Evolutionary conservation across 2,113 vertebrate species (phyloP), one percentile per base, ranked within the genome.

Genomic region (Tragelaphus imberbis): DNA sequence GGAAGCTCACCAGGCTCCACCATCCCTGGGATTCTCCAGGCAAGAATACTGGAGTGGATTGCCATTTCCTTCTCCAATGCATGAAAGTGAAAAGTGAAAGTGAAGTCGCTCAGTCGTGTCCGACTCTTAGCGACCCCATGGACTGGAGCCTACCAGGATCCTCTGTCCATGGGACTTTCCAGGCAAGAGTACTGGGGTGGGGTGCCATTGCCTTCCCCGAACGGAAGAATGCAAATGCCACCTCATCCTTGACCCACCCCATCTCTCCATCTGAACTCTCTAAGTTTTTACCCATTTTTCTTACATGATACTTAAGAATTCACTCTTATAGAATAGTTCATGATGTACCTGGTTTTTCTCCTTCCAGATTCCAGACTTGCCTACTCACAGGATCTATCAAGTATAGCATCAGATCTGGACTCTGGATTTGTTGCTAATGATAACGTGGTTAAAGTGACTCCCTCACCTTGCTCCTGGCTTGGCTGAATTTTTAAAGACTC

Each of bases 391-490:
- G 23, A 16, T 28, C 55, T 40, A 19, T 47, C 21, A 5, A 16
- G 33, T 0, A n/a, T 0, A 88, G 33, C 0, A 0, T 63, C 44
- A 33, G 30, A n/a, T 23, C 79, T 9, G 5, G 49, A 51, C 51
- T 92, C 84, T 30, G n/a, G 51, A 79, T 90, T 53, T 40, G 40
- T 7, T 65, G 40, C 15, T 61, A 28, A 55, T 16, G 12, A 91
- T 19, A 47, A 92, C 44, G 77, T 7, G 2, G 33, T 71, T 56
- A 49, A 63, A 84, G 49, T 9, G 27, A 90, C 75, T 81, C 59
- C n/a, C 30, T 53, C 27, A 36, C 36, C 90, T 91, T 86, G 49
- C 36, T 71, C 56, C n/a, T 79, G n/a, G 51, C 21, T 88, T 81
- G 75, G 63, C 0, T 94, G 49, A 79, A 90, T 75, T 77, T 40